A percentile compares a stretch with the other conserved stretches of the same genome.
phyloP scores from a whole-genome alignment of 2,888 invertebrate species.

The Nemoura dubitans region DNA sequence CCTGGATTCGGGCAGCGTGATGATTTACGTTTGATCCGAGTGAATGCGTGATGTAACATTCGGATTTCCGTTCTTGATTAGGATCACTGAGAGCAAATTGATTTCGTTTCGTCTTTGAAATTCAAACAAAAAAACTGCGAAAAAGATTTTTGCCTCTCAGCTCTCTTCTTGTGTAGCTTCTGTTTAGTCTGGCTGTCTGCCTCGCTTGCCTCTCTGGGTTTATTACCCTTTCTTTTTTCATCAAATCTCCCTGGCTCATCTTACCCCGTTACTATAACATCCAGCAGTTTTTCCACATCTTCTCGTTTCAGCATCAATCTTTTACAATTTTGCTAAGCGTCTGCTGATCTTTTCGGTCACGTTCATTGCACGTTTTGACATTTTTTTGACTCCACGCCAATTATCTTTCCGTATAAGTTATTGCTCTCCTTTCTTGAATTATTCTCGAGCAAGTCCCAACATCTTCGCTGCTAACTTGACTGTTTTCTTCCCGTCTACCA shows the following conservation, averaged over 20 bases:
- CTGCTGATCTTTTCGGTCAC: constrained; percentile 18
- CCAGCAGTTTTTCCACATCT: background rate
- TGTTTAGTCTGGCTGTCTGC: constrained; percentile 35
- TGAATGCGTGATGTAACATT: background rate
- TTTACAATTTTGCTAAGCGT: constrained; percentile 19
- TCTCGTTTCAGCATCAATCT: constrained; percentile 22
- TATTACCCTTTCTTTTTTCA: constrained; percentile 36
- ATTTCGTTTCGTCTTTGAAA: background rate
- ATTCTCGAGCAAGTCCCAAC: background rate
- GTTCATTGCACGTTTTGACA: constrained; percentile 29
- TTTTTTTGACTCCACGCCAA: constrained; percentile 32
- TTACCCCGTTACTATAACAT: background rate
- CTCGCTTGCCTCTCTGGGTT: background rate
- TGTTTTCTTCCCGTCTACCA: background rate
- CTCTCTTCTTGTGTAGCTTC: constrained; percentile 22
- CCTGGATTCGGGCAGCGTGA: background rate
- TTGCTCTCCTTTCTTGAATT: background rate
- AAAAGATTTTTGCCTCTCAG: background rate
- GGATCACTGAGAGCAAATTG: background rate
- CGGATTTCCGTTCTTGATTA: background rate
- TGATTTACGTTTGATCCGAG: background rate
- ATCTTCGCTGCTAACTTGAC: background rate
- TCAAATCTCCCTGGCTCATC: constrained; percentile 15
- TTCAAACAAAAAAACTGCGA: background rate
- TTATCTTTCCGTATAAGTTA: constrained; percentile 19